Conservation (phyloP, 2,888 invertebrate species). For the Cataglyphis altisquamis region DNA sequence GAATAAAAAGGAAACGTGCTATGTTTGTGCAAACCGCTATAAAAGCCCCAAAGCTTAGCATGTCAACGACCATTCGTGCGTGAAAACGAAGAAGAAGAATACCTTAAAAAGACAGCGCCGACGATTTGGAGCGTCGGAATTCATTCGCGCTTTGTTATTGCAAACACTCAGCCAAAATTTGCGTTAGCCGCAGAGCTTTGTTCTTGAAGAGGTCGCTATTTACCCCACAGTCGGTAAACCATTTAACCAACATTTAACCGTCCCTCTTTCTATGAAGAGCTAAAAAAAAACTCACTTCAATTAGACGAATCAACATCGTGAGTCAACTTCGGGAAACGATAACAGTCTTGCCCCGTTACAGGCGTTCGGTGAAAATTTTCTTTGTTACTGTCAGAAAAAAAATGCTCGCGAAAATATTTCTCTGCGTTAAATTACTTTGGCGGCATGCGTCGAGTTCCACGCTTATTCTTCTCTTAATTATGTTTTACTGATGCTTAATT, state of each 20-base stretch:
- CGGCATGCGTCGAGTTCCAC: neutral
- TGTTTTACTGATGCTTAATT: constrained; percentile 31
- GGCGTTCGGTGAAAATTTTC: constrained; percentile 24
- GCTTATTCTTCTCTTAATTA: constrained; percentile 20
- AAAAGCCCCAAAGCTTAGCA: neutral
- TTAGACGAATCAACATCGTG: constrained; percentile 72
- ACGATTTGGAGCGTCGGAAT: neutral
- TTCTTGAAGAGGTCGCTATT: constrained; percentile 39
- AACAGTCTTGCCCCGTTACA: constrained; percentile 49
- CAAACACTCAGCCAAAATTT: constrained; percentile 49
- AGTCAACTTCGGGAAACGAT: constrained; percentile 54
- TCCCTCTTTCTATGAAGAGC: constrained; percentile 4
- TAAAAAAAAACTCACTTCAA: constrained; percentile 63
- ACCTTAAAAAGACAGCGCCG: constrained; percentile 8
- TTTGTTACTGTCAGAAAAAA: constrained; percentile 25
- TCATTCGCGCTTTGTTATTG: constrained; percentile 35
- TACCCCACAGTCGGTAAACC: constrained; percentile 48
- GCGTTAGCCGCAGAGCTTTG: constrained; percentile 39
- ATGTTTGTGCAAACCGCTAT: constrained; percentile 2
- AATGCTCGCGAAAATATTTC: constrained; percentile 50
- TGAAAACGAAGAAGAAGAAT: neutral
- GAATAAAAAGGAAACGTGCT: neutral
- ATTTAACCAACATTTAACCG: constrained; percentile 45
- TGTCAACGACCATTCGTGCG: neutral
- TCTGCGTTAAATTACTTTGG: constrained; percentile 39